phyloP scores from a whole-genome alignment of 23 tunicate species.

The Styela plicata region DNA sequence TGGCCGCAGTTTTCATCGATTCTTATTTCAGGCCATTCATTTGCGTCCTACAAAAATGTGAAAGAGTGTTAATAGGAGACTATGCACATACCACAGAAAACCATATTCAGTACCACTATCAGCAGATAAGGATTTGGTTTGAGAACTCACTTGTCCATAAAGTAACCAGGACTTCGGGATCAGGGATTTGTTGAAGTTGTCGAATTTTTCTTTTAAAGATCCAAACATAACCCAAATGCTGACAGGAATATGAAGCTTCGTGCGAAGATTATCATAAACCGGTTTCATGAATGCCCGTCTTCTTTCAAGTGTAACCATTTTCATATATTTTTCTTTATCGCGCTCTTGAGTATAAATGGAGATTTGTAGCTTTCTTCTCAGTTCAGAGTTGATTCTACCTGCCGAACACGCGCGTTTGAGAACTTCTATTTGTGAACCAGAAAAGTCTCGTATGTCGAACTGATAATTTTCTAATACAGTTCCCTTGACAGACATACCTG shows the following conservation, averaged over 20 bases:
- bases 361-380: background rate
- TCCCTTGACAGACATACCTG: background rate
- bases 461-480: conserved; percentile 9
- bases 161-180: background rate
- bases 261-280: background rate
- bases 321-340: conserved; percentile 10
- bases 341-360: background rate
- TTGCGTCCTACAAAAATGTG: conserved; percentile 1
- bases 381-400: conserved; percentile 1
- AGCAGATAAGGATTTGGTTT: no score
- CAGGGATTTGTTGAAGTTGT: background rate
- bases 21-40: conserved; percentile 14
- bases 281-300: conserved; percentile 4
- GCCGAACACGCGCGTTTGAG: background rate
- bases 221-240: background rate
- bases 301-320: conserved; percentile 2
- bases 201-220: background rate
- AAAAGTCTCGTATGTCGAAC: conserved; percentile 22
- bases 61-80: no score
- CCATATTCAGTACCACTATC: no score
- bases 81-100: no score
- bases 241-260: background rate
- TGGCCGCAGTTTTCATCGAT: background rate
- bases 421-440: conserved; percentile 3
- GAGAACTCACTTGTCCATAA: background rate